Conservation (phyloP, 2,113 vertebrate genomes). For the Pelusios castaneus region DNA sequence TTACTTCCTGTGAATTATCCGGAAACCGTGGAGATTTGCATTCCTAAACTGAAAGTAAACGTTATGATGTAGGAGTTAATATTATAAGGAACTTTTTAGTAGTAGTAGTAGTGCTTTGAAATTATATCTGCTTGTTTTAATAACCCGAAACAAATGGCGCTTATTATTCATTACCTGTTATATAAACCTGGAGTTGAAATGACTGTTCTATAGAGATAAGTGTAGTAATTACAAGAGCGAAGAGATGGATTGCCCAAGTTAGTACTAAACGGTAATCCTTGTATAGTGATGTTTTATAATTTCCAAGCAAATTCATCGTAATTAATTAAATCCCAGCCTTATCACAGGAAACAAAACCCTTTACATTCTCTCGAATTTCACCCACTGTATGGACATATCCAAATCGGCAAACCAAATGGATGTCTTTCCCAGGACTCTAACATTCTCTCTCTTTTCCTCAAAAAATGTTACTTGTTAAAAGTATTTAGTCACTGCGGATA, state of each 20-base stretch:
- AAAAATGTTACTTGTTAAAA: conserved; percentile 51
- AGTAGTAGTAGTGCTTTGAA: conserved; percentile 15
- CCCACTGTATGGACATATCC: conserved; percentile 35
- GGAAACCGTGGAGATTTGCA: background rate
- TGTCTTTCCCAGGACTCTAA: conserved; percentile 67
- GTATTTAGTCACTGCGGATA: conserved; percentile 49
- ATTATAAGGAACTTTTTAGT: background rate
- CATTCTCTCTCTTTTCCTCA: conserved; percentile 33
- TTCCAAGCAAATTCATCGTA: conserved; percentile 57
- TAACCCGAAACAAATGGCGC: conserved; percentile 52
- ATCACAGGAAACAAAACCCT: conserved; percentile 61
- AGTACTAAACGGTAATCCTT: conserved; percentile 55
- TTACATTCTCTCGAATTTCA: conserved; percentile 49
- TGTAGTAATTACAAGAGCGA: conserved; percentile 62
- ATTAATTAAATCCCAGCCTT: conserved; percentile 66
- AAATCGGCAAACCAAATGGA: conserved; percentile 55
- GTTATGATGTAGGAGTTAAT: background rate
- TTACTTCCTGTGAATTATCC: background rate
- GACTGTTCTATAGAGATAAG: conserved; percentile 69
- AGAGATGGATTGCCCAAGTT: conserved; percentile 60
- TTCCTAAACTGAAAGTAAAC: conserved; percentile 49
- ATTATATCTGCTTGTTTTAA: conserved; percentile 54
- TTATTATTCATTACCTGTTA: conserved; percentile 62
- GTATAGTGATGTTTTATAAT: conserved; percentile 67
- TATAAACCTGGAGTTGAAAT: conserved; percentile 51